These are phyloP conservation scores for Lordiphosa mommai DNA, from an alignment of 1,140 invertebrate species.

Conservation along the genomic window DNA sequence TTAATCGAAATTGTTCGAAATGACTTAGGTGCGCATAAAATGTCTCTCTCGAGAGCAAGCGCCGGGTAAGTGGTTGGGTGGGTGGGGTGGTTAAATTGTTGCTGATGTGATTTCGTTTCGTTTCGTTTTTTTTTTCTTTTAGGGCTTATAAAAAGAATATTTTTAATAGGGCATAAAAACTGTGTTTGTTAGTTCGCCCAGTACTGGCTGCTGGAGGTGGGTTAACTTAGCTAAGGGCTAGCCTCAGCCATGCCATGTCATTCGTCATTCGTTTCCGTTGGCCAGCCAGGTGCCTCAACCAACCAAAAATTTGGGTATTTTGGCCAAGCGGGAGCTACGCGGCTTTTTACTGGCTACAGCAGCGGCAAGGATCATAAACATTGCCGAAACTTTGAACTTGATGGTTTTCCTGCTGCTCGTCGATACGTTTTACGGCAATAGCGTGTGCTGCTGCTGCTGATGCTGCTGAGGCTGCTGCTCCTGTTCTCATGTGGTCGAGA, in stretches of 20 bases:
- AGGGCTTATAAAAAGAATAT: constrained; percentile 77
- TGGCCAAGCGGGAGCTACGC: constrained; percentile 31
- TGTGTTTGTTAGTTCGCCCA: constrained; percentile 63
- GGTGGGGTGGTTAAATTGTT: constrained; percentile 44
- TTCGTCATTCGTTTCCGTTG: background rate
- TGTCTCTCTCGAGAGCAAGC: constrained; percentile 48
- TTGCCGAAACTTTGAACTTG: constrained; percentile 74
- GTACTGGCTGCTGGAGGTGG: background rate
- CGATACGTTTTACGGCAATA: constrained; percentile 59
- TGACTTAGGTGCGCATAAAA: constrained; percentile 78
- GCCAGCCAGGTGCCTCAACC: background rate
- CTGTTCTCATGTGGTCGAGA: constrained; percentile 25
- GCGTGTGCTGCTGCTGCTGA: constrained; percentile 34
- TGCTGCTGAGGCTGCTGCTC: background rate
- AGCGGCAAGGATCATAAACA: constrained; percentile 62
- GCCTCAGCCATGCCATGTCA: background rate
- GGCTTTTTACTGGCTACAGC: constrained; percentile 58
- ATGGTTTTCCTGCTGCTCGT: constrained; percentile 44
- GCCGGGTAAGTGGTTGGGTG: background rate
- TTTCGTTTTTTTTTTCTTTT: constrained; percentile 46
- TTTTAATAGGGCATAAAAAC: constrained; percentile 77
- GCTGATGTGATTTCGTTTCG: constrained; percentile 50
- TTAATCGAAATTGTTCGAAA: constrained; percentile 79
- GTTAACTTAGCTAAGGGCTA: constrained; percentile 5
- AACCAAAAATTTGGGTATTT: constrained; percentile 3